phyloP scores from a whole-genome alignment of 30 jellyfish, hydroid and myxozoan genomes.

The Clytia hemisphaerica region DNA sequence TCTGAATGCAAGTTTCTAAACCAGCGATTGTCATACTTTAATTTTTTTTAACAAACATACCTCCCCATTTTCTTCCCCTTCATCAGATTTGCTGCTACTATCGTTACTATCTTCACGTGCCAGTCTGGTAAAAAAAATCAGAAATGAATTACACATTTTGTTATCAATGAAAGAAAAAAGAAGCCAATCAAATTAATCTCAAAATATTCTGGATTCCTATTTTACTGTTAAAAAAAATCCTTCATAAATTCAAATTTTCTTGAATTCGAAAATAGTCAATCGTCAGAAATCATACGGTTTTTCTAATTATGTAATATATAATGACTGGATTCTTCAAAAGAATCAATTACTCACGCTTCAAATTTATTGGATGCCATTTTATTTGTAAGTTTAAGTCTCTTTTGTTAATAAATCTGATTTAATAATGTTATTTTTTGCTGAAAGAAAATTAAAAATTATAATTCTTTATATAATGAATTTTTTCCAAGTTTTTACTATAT shows the following conservation, averaged over 20 bases:
- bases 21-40: not conserved
- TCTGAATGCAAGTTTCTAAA: not conserved
- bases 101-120: conserved; percentile 80
- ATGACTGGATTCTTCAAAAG: not conserved
- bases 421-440: too few species aligned
- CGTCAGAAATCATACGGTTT: not conserved
- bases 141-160: not conserved
- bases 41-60: conserved; percentile 14
- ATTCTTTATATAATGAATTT: too few species aligned
- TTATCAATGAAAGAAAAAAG: not conserved
- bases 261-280: not conserved
- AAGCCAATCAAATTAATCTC: not conserved
- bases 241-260: too few species aligned
- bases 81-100: conserved; percentile 49
- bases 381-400: too few species aligned
- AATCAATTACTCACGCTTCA: conserved; percentile 46
- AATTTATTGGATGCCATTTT: conserved; percentile 42
- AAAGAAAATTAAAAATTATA: too few species aligned
- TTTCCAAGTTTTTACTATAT: too few species aligned
- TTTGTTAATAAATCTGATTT: too few species aligned
- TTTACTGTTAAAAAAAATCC: too few species aligned
- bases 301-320: not conserved
- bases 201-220: too few species aligned
- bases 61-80: conserved; percentile 62
- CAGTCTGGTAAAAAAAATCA: conserved; percentile 19